Evolutionary conservation across 2,797 vertebrate species (phyloP), one percentile per base, ranked within the genome.

Genomic region (Sparidentex hasta): DNA sequence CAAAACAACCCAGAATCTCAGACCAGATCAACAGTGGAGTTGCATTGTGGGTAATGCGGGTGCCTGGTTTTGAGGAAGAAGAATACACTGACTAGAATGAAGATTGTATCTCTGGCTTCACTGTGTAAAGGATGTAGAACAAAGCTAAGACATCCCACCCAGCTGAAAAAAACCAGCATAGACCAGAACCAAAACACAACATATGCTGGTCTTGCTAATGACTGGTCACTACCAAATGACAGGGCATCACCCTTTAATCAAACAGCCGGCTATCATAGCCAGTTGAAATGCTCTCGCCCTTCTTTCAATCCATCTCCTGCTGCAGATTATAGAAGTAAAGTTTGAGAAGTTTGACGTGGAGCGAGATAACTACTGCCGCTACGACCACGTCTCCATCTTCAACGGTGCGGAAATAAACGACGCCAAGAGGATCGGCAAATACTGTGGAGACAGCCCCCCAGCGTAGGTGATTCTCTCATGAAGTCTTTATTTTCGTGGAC

Each of bases 281-380:
- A 4, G 11, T 17, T 66, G 62, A 63, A 25, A 82, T 20, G 68
- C 48, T 23, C 63, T 1, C 20, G 2, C 52, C 38, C 52, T 62
- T 9, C 23, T 48, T 20, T 81, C 71, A 44, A 71, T 61, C 54
- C 63, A n/a, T 84, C 41, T 80, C 46, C 46, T 46, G 11, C 55
- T 73, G 41, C 88, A 96, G 96, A 95, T 96, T 21, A 98, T 99
- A 85, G 98, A 99, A 84, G 81, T 99, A 70, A 97, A 95, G 87
- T 99, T 99, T 16, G 98, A 99, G 92, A 99, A 99, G 93, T 99
- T 99, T 78, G 98, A 99, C n/a, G 97, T 99, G 73, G 98, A 99
- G 68, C 95, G 98, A 68, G 98, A 99, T 77, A 99, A 98, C 95
- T 99, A 99, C 93, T 99, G 98, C 92, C 97, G 98, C 71, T 99